These are phyloP conservation scores for Plebejus anna DNA, from an alignment of 2,888 invertebrate genomes.

Conservation along the genomic window DNA sequence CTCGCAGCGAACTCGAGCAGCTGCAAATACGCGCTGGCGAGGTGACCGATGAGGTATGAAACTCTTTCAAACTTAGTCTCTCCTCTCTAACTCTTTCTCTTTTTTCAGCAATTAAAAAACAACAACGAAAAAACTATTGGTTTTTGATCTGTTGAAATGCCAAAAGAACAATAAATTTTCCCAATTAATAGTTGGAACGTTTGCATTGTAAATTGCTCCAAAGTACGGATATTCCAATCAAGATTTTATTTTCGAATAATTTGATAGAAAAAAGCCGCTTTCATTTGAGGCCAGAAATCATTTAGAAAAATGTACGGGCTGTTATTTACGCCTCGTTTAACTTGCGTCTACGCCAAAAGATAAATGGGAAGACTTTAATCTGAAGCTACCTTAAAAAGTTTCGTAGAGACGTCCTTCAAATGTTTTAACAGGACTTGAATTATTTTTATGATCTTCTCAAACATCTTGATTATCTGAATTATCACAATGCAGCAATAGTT, in stretches of 20 bases:
- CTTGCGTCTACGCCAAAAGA: not conserved
- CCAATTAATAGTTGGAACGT: not conserved
- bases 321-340: not conserved
- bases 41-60: constrained; percentile 92
- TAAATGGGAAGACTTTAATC: not conserved
- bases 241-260: not conserved
- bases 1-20: constrained; percentile 93
- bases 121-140: too few relatives aligned
- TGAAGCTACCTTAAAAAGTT: not conserved
- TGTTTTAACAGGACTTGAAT: too few relatives aligned
- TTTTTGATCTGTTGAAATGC: too few relatives aligned
- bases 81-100: too few relatives aligned
- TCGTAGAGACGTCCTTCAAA: not conserved
- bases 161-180: too few relatives aligned
- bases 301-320: not conserved
- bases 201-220: not conserved
- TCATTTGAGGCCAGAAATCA: not conserved
- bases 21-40: constrained; percentile 90
- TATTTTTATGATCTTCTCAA: too few relatives aligned
- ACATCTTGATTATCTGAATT: not conserved
- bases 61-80: not conserved
- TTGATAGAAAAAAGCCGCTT: not conserved
- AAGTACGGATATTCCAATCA: not conserved
- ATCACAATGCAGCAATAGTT: not conserved
- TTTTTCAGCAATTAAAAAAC: too few relatives aligned